Evolutionary conservation across 2,888 invertebrate species (phyloP).

Genomic region (Rotaria magnacalcarata): DNA sequence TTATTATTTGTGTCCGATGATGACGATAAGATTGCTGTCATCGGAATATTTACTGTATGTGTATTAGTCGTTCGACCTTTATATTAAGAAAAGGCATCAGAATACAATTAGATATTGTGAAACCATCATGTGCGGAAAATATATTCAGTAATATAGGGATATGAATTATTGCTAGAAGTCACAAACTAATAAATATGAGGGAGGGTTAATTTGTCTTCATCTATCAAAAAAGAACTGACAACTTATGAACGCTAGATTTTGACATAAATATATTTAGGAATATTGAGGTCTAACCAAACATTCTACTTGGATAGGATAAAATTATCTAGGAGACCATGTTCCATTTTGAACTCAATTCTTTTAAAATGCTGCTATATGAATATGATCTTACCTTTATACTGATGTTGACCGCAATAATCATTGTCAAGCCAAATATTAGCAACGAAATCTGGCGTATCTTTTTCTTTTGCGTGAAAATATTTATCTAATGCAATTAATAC

Average conservation of each 20-base stretch:
- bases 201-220: too few species aligned
- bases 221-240: too few species aligned
- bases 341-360: too few species aligned
- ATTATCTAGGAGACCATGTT: too few species aligned
- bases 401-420: conserved; percentile 35
- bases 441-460: conserved; percentile 21
- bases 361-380: too few species aligned
- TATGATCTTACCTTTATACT: conserved; percentile 19
- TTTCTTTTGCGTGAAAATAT: conserved; percentile 33
- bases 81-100: not conserved
- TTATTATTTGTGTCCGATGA: not conserved
- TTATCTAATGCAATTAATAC: conserved; percentile 32
- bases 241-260: too few species aligned
- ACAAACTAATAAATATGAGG: too few species aligned
- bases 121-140: not conserved
- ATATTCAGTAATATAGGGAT: not conserved
- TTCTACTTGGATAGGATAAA: too few species aligned
- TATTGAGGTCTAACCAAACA: too few species aligned
- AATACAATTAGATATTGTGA: not conserved
- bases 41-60: conserved; percentile 1
- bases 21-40: not conserved
- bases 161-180: not conserved
- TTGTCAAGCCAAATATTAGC: conserved; percentile 28
- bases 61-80: conserved; percentile 12
- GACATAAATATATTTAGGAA: too few species aligned